Base-by-base conservation (phyloP, 2,888 invertebrate genomes). In the Erebia aethiops region DNA sequence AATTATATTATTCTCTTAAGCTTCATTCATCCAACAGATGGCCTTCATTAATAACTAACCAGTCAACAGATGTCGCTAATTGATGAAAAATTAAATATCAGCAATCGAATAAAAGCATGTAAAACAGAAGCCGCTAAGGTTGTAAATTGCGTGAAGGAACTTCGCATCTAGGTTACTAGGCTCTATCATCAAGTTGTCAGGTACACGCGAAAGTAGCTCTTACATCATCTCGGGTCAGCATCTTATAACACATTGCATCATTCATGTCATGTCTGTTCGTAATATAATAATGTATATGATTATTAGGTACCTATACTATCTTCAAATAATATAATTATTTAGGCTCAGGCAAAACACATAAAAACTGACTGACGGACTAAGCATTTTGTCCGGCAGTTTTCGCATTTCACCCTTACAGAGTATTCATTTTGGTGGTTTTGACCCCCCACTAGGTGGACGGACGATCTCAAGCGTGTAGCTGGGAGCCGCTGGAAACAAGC, bases 151-250 rank as follows among this genome's bases (percentile, higher is more conserved):
- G 64, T 83, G 80, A 77, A 76, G 76, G 66, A 77, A 78, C 74
- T 73, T 57, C 66, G 70, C 81, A 91, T 89, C 83, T 90, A 83
- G 91, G 92, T 92, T 90, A 91, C 83, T 85, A 82, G 86, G 86
- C 84, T 81, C 84, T 82, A 81, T 78, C 81, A 80, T 83, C 85
- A 85, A 84, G 86, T 86, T 85, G 82, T 84, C 78, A 69, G 77
- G 76, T 80, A 75, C 84, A 85, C 84, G 90, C 85, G 90, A 92
- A 92, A 91, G 91, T 88, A 81, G 85, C 83, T 88, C 88, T 92
- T 92, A 86, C 92, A 78, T 92, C 91, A 92, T 77, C 75, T 56
- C 86, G 80, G 86, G 89, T 87, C 87, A 85, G 80, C 80, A 80
- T 85, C 87, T 87, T 88, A 87, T 87, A 89, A 89, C 78, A 71